Evolutionary conservation across 2,113 vertebrate species (phyloP).

Genomic region (Scytalopus superciliaris): DNA sequence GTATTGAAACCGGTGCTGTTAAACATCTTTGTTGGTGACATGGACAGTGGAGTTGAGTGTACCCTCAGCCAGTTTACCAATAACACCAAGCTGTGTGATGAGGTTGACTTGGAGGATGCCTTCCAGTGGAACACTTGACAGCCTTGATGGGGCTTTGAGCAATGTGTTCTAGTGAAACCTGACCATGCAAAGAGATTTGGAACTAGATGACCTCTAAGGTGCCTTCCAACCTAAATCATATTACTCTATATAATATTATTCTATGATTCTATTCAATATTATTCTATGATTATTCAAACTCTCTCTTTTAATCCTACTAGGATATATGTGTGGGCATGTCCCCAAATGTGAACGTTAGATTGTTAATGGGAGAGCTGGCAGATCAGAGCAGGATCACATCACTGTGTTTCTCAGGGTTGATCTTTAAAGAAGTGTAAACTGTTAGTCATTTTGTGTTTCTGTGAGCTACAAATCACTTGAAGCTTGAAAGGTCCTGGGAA

Average conservation of each 20-base stretch:
- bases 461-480: background rate
- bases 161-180: background rate
- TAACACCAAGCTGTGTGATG: background rate
- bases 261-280: background rate
- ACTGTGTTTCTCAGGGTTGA: background rate
- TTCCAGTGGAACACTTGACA: background rate
- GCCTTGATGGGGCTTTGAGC: background rate
- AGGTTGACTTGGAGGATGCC: too few relatives aligned
- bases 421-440: background rate
- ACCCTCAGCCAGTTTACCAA: background rate
- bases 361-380: background rate
- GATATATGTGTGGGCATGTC: rapidly evolving
- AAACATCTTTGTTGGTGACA: rapidly evolving
- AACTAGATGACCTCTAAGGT: background rate
- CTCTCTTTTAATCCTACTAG: rapidly evolving
- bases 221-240: background rate
- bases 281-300: background rate
- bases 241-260: background rate
- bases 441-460: background rate
- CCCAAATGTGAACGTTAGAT: background rate
- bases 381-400: background rate
- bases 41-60: background rate
- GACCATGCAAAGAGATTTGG: background rate
- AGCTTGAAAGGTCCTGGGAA: background rate
- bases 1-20: background rate